phyloP scores from a whole-genome alignment of 2,113 vertebrate genomes.

The Platanista minor region DNA sequence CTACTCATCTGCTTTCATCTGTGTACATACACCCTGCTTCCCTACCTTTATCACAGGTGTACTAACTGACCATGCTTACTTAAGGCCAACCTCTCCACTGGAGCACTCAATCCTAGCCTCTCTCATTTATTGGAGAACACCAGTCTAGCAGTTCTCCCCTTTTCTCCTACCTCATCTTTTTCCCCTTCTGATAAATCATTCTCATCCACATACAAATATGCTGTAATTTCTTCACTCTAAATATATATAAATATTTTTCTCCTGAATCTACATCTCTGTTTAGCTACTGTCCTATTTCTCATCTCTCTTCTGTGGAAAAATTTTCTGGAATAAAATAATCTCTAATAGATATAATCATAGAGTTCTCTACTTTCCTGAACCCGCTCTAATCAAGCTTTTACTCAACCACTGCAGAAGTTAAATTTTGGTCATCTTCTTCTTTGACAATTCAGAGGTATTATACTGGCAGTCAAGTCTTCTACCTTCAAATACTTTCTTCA shows the following conservation, averaged over 20 bases:
- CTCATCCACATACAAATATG: neutral
- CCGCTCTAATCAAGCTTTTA: neutral
- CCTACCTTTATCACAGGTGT: neutral
- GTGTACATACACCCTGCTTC: neutral
- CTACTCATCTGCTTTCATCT: neutral
- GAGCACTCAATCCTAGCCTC: neutral
- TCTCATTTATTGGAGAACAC: neutral
- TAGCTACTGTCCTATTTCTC: neutral
- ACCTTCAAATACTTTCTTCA: neutral
- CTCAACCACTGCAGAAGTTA: neutral
- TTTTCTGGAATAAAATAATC: neutral
- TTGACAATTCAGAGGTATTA: neutral
- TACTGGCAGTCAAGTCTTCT: neutral
- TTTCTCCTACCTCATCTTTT: neutral
- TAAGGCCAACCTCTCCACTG: neutral
- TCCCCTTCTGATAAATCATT: neutral
- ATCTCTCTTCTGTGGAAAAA: neutral
- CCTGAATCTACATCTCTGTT: neutral
- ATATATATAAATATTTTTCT: neutral
- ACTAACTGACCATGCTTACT: too few relatives aligned
- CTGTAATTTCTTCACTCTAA: neutral
- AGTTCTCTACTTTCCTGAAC: neutral
- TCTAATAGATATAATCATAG: neutral
- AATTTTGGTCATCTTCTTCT: neutral
- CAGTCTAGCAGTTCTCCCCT: neutral